phyloP scores from a whole-genome alignment of 2,797 vertebrate species.

The Coccyzus lansbergi region DNA sequence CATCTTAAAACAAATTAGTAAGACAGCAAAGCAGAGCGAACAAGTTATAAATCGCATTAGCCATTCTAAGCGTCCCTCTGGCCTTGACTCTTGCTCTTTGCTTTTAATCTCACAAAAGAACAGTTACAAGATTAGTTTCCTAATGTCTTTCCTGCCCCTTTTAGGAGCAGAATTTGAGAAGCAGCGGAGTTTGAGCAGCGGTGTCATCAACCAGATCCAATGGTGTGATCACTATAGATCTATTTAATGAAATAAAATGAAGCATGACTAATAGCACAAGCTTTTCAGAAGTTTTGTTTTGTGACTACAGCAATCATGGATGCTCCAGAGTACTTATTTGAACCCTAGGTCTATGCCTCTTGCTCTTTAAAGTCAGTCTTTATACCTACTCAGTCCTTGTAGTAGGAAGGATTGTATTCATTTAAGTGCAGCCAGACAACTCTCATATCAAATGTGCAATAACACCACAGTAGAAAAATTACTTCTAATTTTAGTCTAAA shows the following conservation, averaged over 20 bases:
- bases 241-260: not conserved
- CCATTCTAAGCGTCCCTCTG: not conserved
- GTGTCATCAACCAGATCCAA: not conserved
- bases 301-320: not conserved
- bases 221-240: not conserved
- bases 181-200: not conserved
- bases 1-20: slow-evolving; percentile 35
- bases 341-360: accelerated
- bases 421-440: not conserved
- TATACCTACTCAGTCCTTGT: not conserved
- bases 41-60: slow-evolving; percentile 4
- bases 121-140: not conserved
- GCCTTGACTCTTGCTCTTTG: not conserved
- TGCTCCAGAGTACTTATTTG: not conserved
- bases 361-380: not conserved
- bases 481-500: not conserved
- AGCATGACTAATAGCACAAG: not conserved
- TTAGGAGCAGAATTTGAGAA: not conserved
- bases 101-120: slow-evolving; percentile 18
- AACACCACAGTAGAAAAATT: not conserved
- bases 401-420: not conserved
- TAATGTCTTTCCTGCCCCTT: not conserved
- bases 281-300: not conserved
- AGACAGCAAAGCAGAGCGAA: not conserved
- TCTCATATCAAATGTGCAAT: not conserved